phyloP scores from a whole-genome alignment of 2,797 vertebrate genomes.

The Hypotaenidia philippensis region DNA sequence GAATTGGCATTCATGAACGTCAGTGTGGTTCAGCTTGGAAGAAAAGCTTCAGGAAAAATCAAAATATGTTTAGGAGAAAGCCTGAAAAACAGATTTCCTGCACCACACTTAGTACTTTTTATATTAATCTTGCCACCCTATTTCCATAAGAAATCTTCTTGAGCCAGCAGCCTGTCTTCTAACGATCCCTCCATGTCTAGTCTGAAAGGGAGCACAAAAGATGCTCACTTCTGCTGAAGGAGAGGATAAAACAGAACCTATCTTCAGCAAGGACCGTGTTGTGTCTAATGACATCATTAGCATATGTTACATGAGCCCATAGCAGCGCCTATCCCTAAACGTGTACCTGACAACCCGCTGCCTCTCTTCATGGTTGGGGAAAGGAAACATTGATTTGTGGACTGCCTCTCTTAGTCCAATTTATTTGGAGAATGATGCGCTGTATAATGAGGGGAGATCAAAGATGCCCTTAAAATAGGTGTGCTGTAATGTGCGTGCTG shows the following conservation, averaged over 20 bases:
- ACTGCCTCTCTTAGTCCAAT: background rate
- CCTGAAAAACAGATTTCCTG: background rate
- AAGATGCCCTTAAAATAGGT: background rate
- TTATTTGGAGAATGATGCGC: background rate
- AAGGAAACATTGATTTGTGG: background rate
- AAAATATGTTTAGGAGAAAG: background rate
- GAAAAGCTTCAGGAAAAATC: background rate
- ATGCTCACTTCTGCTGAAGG: background rate
- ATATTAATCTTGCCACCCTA: background rate
- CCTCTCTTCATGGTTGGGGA: background rate
- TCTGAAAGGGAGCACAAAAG: background rate
- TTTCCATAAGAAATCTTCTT: background rate
- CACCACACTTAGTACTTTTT: background rate
- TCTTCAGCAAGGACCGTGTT: background rate
- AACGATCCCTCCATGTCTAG: background rate
- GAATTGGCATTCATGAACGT: background rate
- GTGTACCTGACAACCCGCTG: background rate
- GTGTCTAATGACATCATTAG: background rate
- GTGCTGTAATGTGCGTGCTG: background rate
- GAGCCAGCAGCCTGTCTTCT: background rate
- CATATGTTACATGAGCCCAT: background rate
- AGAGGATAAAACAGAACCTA: background rate
- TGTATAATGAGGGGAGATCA: background rate
- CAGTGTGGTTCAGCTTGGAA: background rate
- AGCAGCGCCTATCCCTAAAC: background rate